Evolutionary conservation across 2,797 vertebrate species (phyloP).

Genomic region (Yasuhikotakia modesta): DNA sequence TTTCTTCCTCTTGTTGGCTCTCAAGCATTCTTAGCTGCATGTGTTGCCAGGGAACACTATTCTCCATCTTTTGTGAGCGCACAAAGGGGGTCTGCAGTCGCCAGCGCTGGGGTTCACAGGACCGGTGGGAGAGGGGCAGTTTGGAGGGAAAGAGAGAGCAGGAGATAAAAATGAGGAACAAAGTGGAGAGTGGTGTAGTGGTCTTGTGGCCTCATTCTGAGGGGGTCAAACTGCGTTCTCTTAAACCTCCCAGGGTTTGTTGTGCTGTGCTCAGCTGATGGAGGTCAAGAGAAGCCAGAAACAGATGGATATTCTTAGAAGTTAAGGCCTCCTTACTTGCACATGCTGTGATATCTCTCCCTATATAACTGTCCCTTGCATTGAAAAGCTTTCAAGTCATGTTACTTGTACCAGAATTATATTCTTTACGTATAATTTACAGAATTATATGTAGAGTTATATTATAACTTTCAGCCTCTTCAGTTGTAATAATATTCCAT

Average conservation of each 20-base stretch:
- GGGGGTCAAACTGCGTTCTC: slow-evolving; percentile 18
- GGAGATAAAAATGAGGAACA: background rate
- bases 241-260: slow-evolving; percentile 30
- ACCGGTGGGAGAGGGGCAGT: slow-evolving; percentile 53
- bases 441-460: too few species aligned
- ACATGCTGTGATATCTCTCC: background rate
- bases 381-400: background rate
- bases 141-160: background rate
- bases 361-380: background rate
- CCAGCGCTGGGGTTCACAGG: slow-evolving; percentile 61
- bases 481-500: background rate
- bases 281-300: slow-evolving; percentile 31
- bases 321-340: slow-evolving; percentile 5
- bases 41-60: slow-evolving; percentile 83
- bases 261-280: slow-evolving; percentile 59
- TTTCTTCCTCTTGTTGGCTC: slow-evolving; percentile 40
- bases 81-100: slow-evolving; percentile 76
- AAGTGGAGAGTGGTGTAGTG: slow-evolving; percentile 11
- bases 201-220: slow-evolving; percentile 35
- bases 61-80: slow-evolving; percentile 75
- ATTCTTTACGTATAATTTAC: too few species aligned
- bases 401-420: background rate
- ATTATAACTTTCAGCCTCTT: background rate
- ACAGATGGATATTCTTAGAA: slow-evolving; percentile 58
- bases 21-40: slow-evolving; percentile 73